Percentiles rank a stretch among this genome's conserved stretches.
Conservation (phyloP, 2,888 invertebrate genomes). For the Criorhina ranunculi region DNA sequence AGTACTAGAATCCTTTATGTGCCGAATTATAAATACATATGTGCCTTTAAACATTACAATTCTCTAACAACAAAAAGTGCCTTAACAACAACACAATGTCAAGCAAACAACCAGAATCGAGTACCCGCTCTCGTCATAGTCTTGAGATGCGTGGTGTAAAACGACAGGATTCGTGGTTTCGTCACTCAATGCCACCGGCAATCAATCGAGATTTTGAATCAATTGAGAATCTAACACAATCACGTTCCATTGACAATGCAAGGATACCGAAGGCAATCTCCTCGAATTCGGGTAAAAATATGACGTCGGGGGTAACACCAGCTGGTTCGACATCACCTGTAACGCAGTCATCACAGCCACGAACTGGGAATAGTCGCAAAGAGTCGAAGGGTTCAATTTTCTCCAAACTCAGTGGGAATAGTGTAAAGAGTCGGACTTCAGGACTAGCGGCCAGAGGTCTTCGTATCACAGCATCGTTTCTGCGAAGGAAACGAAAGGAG, state of each 20-base stretch:
- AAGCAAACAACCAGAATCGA: slow-evolving; percentile 42
- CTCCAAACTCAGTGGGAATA: slow-evolving; percentile 79
- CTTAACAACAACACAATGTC: slow-evolving; percentile 71
- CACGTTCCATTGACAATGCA: slow-evolving; percentile 78
- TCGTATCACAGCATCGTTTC: slow-evolving; percentile 82
- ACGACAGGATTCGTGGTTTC: slow-evolving; percentile 82
- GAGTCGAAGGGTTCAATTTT: slow-evolving; percentile 81
- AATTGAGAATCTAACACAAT: slow-evolving; percentile 80
- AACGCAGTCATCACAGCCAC: slow-evolving; percentile 53
- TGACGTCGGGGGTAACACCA: slow-evolving; percentile 69
- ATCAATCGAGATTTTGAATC: slow-evolving; percentile 82
- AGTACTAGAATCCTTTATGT: slow-evolving; percentile 38
- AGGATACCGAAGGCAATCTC: slow-evolving; percentile 79
- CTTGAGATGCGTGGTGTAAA: slow-evolving; percentile 80
- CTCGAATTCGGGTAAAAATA: slow-evolving; percentile 78
- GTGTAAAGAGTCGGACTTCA: slow-evolving; percentile 79
- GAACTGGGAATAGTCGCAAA: slow-evolving; percentile 77
- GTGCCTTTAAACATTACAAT: slow-evolving; percentile 48
- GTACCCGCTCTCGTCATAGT: slow-evolving; percentile 78
- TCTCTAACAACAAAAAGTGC: slow-evolving; percentile 35
- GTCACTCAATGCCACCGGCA: slow-evolving; percentile 82
- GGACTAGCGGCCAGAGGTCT: slow-evolving; percentile 79
- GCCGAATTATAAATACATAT: slow-evolving; percentile 59
- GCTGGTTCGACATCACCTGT: slow-evolving; percentile 78
- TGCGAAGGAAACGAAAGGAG: slow-evolving; percentile 82